Base-by-base conservation (phyloP, 1,140 invertebrate species). In the Mylabris phalerata region DNA sequence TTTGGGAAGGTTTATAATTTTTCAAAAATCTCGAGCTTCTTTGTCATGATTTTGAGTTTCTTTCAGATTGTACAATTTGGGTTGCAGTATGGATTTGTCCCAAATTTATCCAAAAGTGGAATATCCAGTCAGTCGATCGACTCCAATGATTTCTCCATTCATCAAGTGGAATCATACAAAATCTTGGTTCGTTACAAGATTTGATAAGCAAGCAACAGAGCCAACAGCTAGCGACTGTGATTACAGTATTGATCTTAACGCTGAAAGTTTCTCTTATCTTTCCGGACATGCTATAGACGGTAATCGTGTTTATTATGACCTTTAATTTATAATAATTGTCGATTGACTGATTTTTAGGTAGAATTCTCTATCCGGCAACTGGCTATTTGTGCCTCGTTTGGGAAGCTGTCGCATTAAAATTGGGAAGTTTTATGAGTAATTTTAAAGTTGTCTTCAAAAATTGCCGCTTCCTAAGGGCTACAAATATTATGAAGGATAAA, bases 311-410 rank as follows among this genome's bases (percentile, higher is more conserved):
- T 19, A 19, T 19, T 19, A 19, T 19, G 19, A 19, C 19, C 1
- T 19, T 19, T 19, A 19, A 19, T 19, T 19, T 19, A 19, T 19
- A 19, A 19, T 19, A 19, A 19, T 19, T 19, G 19, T 19, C 19
- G 19, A 19, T 19, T 19, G 19, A 19, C 19, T 19, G 19, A 19
- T 19, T 19, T 19, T 1, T 19, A 19, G 19, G 19, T 67, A 83
- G 93, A 65, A 88, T 90, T 61, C 70, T 97, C 0, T 88, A 91
- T 59, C 95, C 95, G 2, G 93, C 93, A 0, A 95, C 93, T 7
- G 92, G 92, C 24, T 98, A 90, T 69, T 67, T 91, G 54, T 74
- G 84, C 3, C 74, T 96, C 10, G 90, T 90, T 0, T 97, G 94
- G 95, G 89, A 92, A 7, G 32, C 32, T 72, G 90, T 90, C 2